These are phyloP conservation scores for Anoplophora glabripennis DNA, from an alignment of 1,140 invertebrate genomes.

Conservation along the genomic window DNA sequence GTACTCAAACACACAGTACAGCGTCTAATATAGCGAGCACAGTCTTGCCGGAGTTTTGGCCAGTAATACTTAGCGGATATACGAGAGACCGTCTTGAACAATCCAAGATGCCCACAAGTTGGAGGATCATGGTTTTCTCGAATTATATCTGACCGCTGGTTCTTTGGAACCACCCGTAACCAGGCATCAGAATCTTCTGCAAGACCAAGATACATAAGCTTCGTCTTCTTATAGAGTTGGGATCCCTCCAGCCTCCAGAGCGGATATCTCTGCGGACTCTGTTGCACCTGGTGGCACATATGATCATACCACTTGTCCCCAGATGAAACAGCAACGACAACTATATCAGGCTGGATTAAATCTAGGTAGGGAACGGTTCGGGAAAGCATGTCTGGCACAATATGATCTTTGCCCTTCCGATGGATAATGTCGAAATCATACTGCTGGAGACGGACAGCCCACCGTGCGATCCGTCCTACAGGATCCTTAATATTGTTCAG, in stretches of 20 bases:
- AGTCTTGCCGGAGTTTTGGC: conserved; percentile 28
- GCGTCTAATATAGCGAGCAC: conserved; percentile 20
- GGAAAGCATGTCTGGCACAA: conserved; percentile 7
- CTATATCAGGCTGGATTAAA: no score
- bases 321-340: no score
- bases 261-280: no score
- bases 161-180: conserved; percentile 34
- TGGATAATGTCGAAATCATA: conserved; percentile 3
- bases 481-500: conserved; percentile 40
- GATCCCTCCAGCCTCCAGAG: no score
- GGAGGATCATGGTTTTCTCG: conserved; percentile 19
- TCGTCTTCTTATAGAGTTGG: no score
- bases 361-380: neutral
- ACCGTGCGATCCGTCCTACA: conserved; percentile 15
- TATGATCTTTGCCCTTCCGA: conserved; percentile 9
- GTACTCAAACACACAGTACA: conserved; percentile 29
- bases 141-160: conserved; percentile 22
- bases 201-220: neutral
- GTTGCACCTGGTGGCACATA: no score
- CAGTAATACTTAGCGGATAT: conserved; percentile 31
- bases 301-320: no score
- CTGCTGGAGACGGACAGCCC: conserved; percentile 1
- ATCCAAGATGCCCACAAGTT: conserved; percentile 25
- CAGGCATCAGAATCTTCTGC: conserved; percentile 20
- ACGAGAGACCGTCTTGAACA: conserved; percentile 30